Base-by-base conservation (phyloP, 2,113 vertebrate genomes). In the Columba janthina region DNA sequence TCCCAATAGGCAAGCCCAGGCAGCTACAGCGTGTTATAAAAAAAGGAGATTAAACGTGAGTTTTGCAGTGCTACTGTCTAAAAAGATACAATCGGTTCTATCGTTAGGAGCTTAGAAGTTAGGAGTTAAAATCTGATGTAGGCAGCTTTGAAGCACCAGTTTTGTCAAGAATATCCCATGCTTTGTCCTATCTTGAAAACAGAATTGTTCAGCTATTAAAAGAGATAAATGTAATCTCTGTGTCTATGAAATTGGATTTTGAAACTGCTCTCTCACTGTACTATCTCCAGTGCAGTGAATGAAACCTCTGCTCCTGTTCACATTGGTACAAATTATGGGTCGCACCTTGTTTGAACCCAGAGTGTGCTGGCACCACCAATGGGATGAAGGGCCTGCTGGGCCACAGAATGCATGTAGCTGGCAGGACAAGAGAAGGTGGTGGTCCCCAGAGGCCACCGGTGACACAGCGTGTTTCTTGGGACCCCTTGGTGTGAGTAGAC, bases 191-290 rank as follows among this genome's bases (percentile, higher is more conserved):
- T 96, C 96, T 97, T 93, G 90, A 93, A 94, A 97, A 96, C 25
- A 2, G 80, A 93, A 94, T 94, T 96, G 90, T 94, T 93, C 92
- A 94, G 95, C 83, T 93, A 95, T 96, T 94, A 92, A 88, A 86
- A 85, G 66, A 95, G 90, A 96, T 96, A 94, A 96, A 93, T 73
- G 83, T 90, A 93, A 94, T 96, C 92, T 96, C 76, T 96, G 22
- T 78, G 73, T 46, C 92, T 95, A 92, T 94, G 92, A 96, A 97
- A 96, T 90, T 89, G 86, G 93, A 95, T 96, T 97, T 94, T 93
- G 78, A 91, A 95, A 85, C 74, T 50, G 84, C 86, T 93, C 88
- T 84, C 88, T 95, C 66, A 90, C 67, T 80, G 56, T 70, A 61
- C 91, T 87, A 66, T 72, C 62, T 72, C 75, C 82, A 88, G 76